Evolutionary conservation across 2,797 vertebrate species (phyloP).

Genomic region (Pygocentrus nattereri): DNA sequence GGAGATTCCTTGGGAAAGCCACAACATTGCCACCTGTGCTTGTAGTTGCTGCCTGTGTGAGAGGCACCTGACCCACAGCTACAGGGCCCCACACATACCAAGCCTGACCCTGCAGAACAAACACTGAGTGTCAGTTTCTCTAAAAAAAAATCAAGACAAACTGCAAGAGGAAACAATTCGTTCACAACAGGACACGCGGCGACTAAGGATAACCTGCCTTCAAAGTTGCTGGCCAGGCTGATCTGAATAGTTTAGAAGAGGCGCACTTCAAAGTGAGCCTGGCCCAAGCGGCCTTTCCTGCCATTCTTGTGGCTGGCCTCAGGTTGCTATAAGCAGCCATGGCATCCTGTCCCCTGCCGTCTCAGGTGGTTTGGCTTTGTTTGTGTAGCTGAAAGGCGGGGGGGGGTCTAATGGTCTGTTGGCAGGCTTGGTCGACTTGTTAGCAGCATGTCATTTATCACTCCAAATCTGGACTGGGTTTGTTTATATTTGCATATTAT

Average conservation of each 20-base stretch:
- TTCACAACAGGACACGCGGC: slow-evolving; percentile 92
- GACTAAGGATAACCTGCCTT: slow-evolving; percentile 93
- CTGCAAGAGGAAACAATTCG: slow-evolving; percentile 97
- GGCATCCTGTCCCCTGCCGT: slow-evolving; percentile 95
- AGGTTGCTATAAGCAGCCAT: slow-evolving; percentile 96
- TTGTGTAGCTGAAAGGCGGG: slow-evolving; percentile 83
- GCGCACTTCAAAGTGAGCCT: slow-evolving; percentile 91
- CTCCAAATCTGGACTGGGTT: slow-evolving; percentile 28
- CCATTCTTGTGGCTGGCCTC: slow-evolving; percentile 94
- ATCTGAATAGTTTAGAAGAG: slow-evolving; percentile 93
- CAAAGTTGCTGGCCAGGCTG: slow-evolving; percentile 91
- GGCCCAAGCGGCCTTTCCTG: slow-evolving; percentile 86
- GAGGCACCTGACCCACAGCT: slow-evolving; percentile 47
- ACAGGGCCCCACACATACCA: slow-evolving; percentile 52
- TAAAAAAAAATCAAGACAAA: slow-evolving; percentile 81
- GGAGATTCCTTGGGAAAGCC: slow-evolving; percentile 62
- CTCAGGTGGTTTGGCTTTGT: slow-evolving; percentile 97
- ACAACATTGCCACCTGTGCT: slow-evolving; percentile 71
- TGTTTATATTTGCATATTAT: background rate
- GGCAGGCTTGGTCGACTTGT: slow-evolving; percentile 84
- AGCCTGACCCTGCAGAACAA: slow-evolving; percentile 75
- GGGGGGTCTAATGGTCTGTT: slow-evolving; percentile 80
- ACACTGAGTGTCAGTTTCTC: slow-evolving; percentile 86
- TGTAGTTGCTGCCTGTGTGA: slow-evolving; percentile 42
- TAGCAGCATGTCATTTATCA: slow-evolving; percentile 78